These are phyloP conservation scores for Acipenser oxyrinchus DNA, from an alignment of 2,797 vertebrate genomes.

Conservation along the genomic window DNA sequence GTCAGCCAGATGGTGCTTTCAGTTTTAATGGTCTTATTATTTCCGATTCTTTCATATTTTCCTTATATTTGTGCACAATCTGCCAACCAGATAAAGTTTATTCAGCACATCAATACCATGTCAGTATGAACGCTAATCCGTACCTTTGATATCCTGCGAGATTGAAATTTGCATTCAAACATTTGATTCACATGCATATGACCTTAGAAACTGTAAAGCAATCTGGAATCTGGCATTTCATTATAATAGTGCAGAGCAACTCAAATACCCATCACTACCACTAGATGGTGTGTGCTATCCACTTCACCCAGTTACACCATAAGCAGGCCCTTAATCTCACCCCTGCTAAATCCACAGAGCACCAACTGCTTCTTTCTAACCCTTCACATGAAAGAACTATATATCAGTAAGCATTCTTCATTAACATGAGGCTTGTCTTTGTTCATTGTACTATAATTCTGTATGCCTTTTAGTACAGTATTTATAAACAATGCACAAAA, in stretches of 20 bases:
- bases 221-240: conserved; percentile 11
- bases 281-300: conserved; percentile 91
- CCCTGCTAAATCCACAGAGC: too few species aligned
- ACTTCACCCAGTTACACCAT: conserved; percentile 23
- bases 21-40: too few species aligned
- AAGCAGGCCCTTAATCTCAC: neutral
- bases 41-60: too few species aligned
- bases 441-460: too few species aligned
- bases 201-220: neutral
- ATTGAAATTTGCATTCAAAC: neutral
- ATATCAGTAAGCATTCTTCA: too few species aligned
- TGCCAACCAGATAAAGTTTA: neutral
- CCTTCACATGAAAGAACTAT: too few species aligned
- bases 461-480: too few species aligned
- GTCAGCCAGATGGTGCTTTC: neutral
- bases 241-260: conserved; percentile 17
- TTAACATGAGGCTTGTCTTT: too few species aligned
- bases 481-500: too few species aligned
- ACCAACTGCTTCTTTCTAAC: too few species aligned
- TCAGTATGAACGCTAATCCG: neutral
- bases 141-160: neutral
- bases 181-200: neutral
- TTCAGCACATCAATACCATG: neutral
- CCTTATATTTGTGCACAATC: neutral
- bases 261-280: conserved; percentile 54